Base-by-base conservation (phyloP, 2,888 invertebrate genomes). In the Pseudoips prasinana region DNA sequence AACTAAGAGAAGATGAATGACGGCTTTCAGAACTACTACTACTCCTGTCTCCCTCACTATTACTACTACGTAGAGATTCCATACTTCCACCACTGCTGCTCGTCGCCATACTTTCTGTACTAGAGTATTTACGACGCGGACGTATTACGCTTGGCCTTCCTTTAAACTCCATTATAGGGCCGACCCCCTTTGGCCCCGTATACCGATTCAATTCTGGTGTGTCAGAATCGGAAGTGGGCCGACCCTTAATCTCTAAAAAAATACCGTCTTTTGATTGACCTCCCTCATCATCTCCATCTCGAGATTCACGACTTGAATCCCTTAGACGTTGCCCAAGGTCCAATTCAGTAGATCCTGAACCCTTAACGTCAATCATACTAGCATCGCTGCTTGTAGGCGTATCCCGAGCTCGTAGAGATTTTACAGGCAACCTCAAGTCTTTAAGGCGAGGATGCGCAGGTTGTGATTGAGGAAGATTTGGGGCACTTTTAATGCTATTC, bases 71-170 rank as follows among this genome's bases (percentile, higher is more conserved):
- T 45, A 96, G 84, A 33, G 96, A 96, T 70, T 96, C 96, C 93
- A 96, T 94, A 74, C 96, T 96, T 24, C 95, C 95, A 29, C 94
- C 95, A 67, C 95, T 95, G 79, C 95, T 95, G 65, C 95, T 95
- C 4, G 95, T 95, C 18, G 95, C 95, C 92, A 96, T 95, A 73
- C 95, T 95, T 78, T 96, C 96, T 17, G 95, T 95, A 63, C 95
- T 95, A 4, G 94, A 94, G 74, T 92, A 94, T 53, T 88, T 88
- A 48, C 92, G 85, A 43, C 92, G 86, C 51, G 91, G 86, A 46
- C 85, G 88, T 46, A 78, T 66, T 47, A 82, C 75, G 48, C 79
- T 68, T 49, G 90, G 90, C 75, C 92, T 89, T 54, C 91, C 90
- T 75, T 93, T 92, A 75, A 92, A 92, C 65, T 89, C 89, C 78